Percentiles rank a stretch among this genome's conserved stretches.
Conservation (phyloP, 2,113 vertebrate genomes). For the Macrotis lagotis region DNA sequence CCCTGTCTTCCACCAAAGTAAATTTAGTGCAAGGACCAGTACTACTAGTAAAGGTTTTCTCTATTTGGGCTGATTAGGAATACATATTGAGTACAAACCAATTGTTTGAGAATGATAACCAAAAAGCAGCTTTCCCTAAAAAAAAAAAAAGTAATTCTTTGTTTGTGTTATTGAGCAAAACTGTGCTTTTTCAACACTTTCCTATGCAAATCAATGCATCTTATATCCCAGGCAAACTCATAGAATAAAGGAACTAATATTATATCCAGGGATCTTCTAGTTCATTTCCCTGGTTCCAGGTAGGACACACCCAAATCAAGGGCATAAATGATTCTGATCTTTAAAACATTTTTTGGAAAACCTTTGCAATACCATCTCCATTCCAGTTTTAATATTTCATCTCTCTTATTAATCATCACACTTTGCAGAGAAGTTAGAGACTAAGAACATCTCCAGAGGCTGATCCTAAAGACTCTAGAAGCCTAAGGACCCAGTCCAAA, state of each 20-base stretch:
- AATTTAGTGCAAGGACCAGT: background rate
- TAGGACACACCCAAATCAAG: background rate
- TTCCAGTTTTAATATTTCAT: slow-evolving; percentile 3
- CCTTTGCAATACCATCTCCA: background rate
- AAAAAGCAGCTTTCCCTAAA: background rate
- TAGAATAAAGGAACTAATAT: background rate
- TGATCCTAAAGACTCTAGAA: background rate
- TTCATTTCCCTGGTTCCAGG: background rate
- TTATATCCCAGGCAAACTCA: background rate
- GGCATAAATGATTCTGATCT: background rate
- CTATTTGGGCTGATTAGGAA: background rate
- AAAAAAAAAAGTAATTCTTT: background rate
- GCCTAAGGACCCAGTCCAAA: background rate
- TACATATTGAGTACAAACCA: background rate
- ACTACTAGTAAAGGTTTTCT: background rate
- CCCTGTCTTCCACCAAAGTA: background rate
- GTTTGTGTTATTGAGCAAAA: background rate
- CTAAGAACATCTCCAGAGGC: background rate
- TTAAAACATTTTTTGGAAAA: background rate
- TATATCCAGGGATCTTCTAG: background rate
- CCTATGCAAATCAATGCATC: background rate
- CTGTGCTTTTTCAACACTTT: background rate
- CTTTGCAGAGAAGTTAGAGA: background rate
- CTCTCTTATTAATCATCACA: background rate
- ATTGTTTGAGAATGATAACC: background rate